Conservation (phyloP, 2,888 invertebrate species). For the Nasonia oneida region DNA sequence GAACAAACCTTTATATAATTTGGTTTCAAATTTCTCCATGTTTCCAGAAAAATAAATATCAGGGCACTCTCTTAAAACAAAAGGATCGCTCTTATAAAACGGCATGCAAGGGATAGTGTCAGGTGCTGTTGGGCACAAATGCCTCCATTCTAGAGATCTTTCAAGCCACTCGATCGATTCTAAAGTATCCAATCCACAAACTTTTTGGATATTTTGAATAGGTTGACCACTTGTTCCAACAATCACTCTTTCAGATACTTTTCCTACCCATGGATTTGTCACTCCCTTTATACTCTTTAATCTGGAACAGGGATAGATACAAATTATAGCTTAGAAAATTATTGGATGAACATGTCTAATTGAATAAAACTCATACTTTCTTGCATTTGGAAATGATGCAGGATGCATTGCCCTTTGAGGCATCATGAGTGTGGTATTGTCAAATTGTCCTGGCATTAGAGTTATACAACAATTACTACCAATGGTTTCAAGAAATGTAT, state of each 20-base stretch:
- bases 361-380: conserved; percentile 64
- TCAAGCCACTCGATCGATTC: conserved; percentile 87
- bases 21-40: conserved; percentile 86
- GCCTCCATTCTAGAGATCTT: conserved; percentile 91
- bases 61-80: conserved; percentile 91
- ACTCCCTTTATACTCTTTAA: conserved; percentile 88
- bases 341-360: neutral
- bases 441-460: conserved; percentile 95
- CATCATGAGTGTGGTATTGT: conserved; percentile 93
- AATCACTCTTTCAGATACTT: conserved; percentile 71
- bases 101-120: conserved; percentile 96
- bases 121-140: conserved; percentile 95
- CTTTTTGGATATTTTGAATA: conserved; percentile 87
- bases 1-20: conserved; percentile 83
- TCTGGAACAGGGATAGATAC: conserved; percentile 76
- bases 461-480: conserved; percentile 82
- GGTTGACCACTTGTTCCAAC: conserved; percentile 89
- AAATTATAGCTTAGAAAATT: neutral
- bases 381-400: conserved; percentile 80
- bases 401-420: conserved; percentile 96
- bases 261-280: conserved; percentile 87
- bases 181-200: conserved; percentile 82
- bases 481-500: conserved; percentile 69
- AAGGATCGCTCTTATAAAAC: conserved; percentile 90
- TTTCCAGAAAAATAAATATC: conserved; percentile 95